Conservation (phyloP, 2,888 invertebrate species). For the Dyspetes luteomarginatus region DNA sequence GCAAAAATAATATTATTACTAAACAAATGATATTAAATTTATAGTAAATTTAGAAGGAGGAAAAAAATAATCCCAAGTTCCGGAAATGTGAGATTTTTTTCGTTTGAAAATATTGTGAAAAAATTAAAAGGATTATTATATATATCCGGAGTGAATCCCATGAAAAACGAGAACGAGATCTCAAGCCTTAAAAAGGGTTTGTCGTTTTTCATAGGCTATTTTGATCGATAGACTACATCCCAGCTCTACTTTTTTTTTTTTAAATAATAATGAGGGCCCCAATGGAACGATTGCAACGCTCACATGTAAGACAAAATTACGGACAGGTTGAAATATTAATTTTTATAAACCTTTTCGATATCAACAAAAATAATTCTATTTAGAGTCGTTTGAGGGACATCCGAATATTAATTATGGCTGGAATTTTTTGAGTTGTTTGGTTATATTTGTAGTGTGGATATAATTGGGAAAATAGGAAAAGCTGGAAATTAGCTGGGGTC, state of each 20-base stretch:
- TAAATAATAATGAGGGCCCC: background rate
- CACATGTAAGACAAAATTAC: slow-evolving; percentile 27
- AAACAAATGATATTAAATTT: too few species aligned
- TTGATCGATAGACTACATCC: slow-evolving; percentile 17
- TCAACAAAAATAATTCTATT: too few species aligned
- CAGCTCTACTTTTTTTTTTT: background rate
- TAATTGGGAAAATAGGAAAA: too few species aligned
- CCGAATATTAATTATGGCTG: too few species aligned
- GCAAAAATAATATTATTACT: too few species aligned
- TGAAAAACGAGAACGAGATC: slow-evolving; percentile 32
- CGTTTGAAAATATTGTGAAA: background rate
- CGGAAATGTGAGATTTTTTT: background rate
- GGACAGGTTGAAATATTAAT: too few species aligned
- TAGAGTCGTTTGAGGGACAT: too few species aligned
- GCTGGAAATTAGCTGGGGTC: too few species aligned
- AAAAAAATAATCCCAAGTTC: background rate
- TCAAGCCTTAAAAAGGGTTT: slow-evolving; percentile 46
- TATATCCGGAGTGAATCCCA: slow-evolving; percentile 1
- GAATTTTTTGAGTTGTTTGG: too few species aligned
- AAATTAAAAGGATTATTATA: background rate
- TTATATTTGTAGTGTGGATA: too few species aligned
- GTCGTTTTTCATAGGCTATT: slow-evolving; percentile 33
- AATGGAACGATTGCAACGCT: slow-evolving; percentile 32
- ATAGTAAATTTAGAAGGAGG: too few species aligned
- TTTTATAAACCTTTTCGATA: too few species aligned